A percentile compares a stretch with the other conserved stretches of the same genome.
Conservation (phyloP, 2,888 invertebrate species). For the Hirtodrosophila trivittata region DNA sequence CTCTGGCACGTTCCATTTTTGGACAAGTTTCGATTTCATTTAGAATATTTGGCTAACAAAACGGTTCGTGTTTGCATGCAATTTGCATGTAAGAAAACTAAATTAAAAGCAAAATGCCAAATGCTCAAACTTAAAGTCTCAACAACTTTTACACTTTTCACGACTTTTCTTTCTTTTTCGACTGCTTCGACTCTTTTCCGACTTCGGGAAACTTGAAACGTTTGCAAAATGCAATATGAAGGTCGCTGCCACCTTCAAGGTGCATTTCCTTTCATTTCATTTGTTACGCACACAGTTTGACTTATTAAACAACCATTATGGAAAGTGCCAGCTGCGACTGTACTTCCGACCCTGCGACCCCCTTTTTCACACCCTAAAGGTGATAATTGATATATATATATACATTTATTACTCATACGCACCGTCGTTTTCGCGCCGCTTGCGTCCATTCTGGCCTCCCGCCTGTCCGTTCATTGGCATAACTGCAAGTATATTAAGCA, state of each 20-base stretch:
- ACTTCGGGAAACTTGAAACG: constrained; percentile 32
- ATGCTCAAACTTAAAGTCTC: constrained; percentile 59
- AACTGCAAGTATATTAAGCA: constrained; percentile 72
- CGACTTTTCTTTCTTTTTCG: constrained; percentile 18
- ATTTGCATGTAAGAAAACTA: constrained; percentile 69
- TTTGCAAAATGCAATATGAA: constrained; percentile 37
- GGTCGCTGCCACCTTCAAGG: constrained; percentile 25
- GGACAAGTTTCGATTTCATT: constrained; percentile 29
- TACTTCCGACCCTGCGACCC: too few relatives aligned
- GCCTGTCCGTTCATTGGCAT: constrained; percentile 83
- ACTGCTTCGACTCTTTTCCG: constrained; percentile 7
- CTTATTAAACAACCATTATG: constrained; percentile 20
- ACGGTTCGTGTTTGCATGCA: constrained; percentile 77
- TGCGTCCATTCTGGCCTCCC: constrained; percentile 72
- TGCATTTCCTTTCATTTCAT: too few relatives aligned
- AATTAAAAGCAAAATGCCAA: constrained; percentile 60
- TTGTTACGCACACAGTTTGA: too few relatives aligned
- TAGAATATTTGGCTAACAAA: constrained; percentile 27
- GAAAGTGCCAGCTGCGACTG: constrained; percentile 26
- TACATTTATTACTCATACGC: constrained; percentile 57
- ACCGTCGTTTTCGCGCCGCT: constrained; percentile 79
- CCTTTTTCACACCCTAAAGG: too few relatives aligned
- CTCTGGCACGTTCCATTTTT: background rate
- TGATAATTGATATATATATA: background rate
- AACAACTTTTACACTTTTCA: constrained; percentile 50